Conservation (phyloP, 2,113 vertebrate genomes). For the Smithornis capensis region DNA sequence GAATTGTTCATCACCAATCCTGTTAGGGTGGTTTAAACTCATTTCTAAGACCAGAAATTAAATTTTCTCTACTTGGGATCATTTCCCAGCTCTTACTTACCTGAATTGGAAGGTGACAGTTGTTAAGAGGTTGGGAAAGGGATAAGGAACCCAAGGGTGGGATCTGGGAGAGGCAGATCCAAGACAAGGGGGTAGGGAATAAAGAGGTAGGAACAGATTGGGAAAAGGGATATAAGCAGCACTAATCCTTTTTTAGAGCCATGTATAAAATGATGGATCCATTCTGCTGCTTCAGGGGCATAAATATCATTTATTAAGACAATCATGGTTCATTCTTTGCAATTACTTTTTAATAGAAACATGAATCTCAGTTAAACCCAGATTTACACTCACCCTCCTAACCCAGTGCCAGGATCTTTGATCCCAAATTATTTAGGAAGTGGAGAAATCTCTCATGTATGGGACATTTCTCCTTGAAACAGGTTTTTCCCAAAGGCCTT, state of each 20-base stretch:
- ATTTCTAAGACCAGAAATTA: background rate
- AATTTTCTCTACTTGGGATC: background rate
- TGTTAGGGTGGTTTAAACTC: background rate
- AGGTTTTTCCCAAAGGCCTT: background rate
- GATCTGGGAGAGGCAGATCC: background rate
- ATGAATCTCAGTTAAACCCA: constrained; percentile 15
- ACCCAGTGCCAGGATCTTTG: background rate
- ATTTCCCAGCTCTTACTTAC: background rate
- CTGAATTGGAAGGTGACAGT: background rate
- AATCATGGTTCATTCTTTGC: background rate
- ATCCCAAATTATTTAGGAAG: background rate
- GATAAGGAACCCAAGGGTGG: background rate
- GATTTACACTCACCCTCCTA: background rate
- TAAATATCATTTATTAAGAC: constrained; percentile 28
- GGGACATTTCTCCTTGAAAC: background rate
- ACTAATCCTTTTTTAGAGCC: background rate
- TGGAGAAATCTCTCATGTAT: background rate
- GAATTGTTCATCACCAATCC: background rate
- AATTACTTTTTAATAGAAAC: constrained; percentile 36
- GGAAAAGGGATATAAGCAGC: background rate
- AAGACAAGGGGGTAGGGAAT: no score
- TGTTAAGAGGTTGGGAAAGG: background rate
- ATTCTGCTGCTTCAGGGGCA: background rate
- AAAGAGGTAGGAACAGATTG: accelerated
- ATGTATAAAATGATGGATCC: background rate